phyloP scores from a whole-genome alignment of 2,888 invertebrate species.

The Hyposoter dolosus region DNA sequence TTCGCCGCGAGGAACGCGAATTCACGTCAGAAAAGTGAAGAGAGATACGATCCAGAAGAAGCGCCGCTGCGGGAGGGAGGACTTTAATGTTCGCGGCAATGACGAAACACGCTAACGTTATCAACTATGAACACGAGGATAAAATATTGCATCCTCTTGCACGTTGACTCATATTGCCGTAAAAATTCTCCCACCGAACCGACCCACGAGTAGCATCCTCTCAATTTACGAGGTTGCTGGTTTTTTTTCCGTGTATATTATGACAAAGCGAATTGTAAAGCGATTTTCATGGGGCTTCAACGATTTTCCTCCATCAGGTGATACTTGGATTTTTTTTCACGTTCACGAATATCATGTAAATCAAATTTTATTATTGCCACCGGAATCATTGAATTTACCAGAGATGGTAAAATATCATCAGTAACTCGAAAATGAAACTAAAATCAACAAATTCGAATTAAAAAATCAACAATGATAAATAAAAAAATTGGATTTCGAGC shows the following conservation, averaged over 20 bases:
- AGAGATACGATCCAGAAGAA: conserved; percentile 44
- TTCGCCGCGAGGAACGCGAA: conserved; percentile 15
- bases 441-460: no score
- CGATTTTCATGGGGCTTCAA: conserved; percentile 15
- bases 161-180: neutral
- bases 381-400: no score
- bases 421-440: no score
- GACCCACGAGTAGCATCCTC: neutral
- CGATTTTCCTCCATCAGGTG: neutral
- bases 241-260: conserved; percentile 6
- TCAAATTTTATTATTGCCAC: no score
- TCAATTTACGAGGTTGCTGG: conserved; percentile 10
- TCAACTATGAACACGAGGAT: conserved; percentile 13
- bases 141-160: conserved; percentile 13
- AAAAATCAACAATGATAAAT: no score
- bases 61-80: neutral
- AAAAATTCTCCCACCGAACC: neutral
- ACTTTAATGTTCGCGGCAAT: conserved; percentile 1
- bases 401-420: no score
- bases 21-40: conserved; percentile 21
- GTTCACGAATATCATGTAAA: neutral
- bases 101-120: conserved; percentile 9
- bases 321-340: neutral
- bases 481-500: no score
- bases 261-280: conserved; percentile 36